Base-by-base conservation (phyloP, 2,888 invertebrate species). In the Hemicrepidius hirtus region DNA sequence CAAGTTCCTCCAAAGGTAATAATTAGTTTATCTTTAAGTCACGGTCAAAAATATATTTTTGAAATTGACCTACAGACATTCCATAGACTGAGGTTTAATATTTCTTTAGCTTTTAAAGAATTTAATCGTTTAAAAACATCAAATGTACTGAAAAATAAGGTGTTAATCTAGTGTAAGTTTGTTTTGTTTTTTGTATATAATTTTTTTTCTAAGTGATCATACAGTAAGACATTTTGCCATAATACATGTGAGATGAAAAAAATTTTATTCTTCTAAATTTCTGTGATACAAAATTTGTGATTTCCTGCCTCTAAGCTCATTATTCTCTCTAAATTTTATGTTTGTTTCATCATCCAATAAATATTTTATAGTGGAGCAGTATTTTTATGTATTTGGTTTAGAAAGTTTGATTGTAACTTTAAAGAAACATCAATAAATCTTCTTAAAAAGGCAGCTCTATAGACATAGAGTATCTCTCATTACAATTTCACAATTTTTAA, bases 1-100 rank as follows among this genome's bases (percentile, higher is more conserved):
- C 81, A 82, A 69, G 74, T 83, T 63, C 79, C 81, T 16, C 81
- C 82, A 46, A 81, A 76, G 74, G 77, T 85, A 28, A 81, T 84
- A 64, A 75, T 84, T 68, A 80, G 76, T 49, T 65, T 85, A 66
- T 80, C 76, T 60, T 63, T 82, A 49, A 82, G 77, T 73, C 78
- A 83, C 76, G 81, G 82, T 21, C 74, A 78, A 40, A 80, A 78
- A 65, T 78, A 78, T 59, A 83, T 80, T 16, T 79, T 85, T 63
- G 82, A 83, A 70, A 65, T 84, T 18, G 83, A 84, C 71, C 71
- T 80, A 21, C 81, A 79, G 71, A 80, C 80, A 71, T 85, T 84
- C 68, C 83, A 85, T 74, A 84, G 81, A 77, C 72, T 85, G 49
- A 78, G 85, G 73, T 85, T 82, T 77, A 84, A 82, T 76, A 73